A percentile compares a stretch with the other conserved stretches of the same genome.
Conservation (phyloP, 2,797 vertebrate genomes). For the Pempheris klunzingeri region DNA sequence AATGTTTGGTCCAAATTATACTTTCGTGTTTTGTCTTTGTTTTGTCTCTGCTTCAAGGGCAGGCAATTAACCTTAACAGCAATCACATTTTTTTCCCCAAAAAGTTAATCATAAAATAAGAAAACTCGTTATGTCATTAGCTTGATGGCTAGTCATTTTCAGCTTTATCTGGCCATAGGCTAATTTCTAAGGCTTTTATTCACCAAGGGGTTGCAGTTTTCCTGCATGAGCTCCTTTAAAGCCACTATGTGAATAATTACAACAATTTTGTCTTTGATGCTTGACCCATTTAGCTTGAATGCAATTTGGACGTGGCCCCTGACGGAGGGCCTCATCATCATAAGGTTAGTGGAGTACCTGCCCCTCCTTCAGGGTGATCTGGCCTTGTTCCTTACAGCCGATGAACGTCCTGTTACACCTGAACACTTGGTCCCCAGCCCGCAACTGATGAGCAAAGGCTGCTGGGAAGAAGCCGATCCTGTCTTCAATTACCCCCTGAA, state of each 20-base stretch:
- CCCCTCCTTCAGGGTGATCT: conserved; percentile 96
- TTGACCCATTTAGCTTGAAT: no score
- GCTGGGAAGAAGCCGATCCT: conserved; percentile 95
- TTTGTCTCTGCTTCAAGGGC: not conserved
- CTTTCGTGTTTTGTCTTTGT: conserved; percentile 11
- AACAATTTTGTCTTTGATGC: no score
- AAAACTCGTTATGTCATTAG: not conserved
- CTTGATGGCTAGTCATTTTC: not conserved
- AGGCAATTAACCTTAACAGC: not conserved
- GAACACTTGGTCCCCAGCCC: conserved; percentile 90
- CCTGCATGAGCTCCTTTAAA: not conserved
- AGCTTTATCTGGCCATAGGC: not conserved
- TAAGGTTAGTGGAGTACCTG: conserved; percentile 85
- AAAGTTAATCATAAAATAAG: not conserved
- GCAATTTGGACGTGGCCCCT: no score
- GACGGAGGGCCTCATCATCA: no score
- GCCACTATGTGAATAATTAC: not conserved
- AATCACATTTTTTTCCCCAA: not conserved
- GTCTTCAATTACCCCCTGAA: conserved; percentile 94
- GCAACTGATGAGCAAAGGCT: conserved; percentile 93
- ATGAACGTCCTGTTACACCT: conserved; percentile 93
- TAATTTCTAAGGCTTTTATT: conserved; percentile 18
- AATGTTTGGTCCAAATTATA: conserved; percentile 13
- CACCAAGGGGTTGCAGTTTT: not conserved
- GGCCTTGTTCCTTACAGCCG: conserved; percentile 96